A percentile compares a stretch with the other conserved stretches of the same genome.
phyloP scores from a whole-genome alignment of 2,888 invertebrate species.

The Eristalis pertinax region DNA sequence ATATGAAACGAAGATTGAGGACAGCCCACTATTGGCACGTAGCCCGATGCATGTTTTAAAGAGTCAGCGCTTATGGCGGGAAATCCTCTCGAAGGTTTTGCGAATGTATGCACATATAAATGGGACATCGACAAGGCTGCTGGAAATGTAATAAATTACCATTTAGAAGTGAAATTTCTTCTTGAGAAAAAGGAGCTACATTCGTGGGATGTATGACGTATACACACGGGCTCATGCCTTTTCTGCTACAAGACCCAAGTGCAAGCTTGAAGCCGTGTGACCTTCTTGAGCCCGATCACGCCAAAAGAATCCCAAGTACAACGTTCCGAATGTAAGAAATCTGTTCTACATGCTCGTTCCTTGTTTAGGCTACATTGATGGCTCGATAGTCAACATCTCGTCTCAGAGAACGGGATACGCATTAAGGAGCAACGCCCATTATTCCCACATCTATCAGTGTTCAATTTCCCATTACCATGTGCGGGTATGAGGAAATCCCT shows the following conservation, averaged over 20 bases:
- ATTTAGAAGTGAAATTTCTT: neutral
- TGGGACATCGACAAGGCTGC: neutral
- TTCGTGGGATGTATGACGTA: too few relatives aligned
- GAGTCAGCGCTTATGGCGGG: neutral
- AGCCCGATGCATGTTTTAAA: neutral
- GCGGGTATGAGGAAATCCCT: neutral
- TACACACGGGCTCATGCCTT: too few relatives aligned
- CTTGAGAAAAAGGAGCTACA: neutral
- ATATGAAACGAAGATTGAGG: neutral
- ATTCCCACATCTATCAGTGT: neutral
- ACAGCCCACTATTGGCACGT: neutral
- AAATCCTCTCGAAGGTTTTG: neutral
- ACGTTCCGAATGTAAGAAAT: too few relatives aligned
- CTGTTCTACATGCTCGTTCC: too few relatives aligned
- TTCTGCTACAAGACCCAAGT: too few relatives aligned
- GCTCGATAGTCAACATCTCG: too few relatives aligned
- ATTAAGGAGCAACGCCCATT: too few relatives aligned
- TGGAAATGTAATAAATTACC: neutral
- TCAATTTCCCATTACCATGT: neutral
- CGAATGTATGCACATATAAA: neutral
- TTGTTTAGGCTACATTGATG: too few relatives aligned
- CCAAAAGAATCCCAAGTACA: too few relatives aligned
- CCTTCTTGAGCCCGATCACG: too few relatives aligned
- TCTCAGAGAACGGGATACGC: too few relatives aligned
- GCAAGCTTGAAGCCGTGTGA: too few relatives aligned